Base-by-base conservation (phyloP, 2,888 invertebrate species). In the Helobdella robusta region DNA sequence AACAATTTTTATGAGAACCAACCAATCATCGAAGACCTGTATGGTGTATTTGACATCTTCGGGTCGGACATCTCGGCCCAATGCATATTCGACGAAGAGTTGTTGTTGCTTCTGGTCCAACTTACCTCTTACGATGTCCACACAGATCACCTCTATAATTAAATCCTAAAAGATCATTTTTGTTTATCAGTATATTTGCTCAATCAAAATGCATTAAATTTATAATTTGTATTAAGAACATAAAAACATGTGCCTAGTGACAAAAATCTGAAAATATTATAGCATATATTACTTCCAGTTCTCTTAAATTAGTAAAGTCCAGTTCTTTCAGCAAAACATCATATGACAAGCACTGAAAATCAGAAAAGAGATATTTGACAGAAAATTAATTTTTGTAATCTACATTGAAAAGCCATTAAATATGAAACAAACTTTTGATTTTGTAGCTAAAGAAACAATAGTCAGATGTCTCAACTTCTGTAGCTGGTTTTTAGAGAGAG, bases 101-200 rank as follows among this genome's bases (percentile, higher is more conserved):
- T 89, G 87, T 72, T 89, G 89, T 79, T 92, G 91, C 76, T 91
- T 90, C 78, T 95, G 95, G 80, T 95, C 95, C 70, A 97, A 81
- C 81, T 94, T 95, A 1, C 94, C 95, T 72, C 90, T 90, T 73
- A 94, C 91, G 71, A 95, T 90, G 78, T 89, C 89, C 70, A 92
- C 90, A 83, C 95, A 95, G 75, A 95, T 90, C n/a, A 93, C 93
- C 83, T 95, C 95, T 74, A 97, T 95, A 68, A 95, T 94, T 64
- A 95, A 84, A 82, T 95, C 95, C 81, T 78, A 69, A 35, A n/a
- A 30, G 50, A 28, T 20, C 34, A 11, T 56, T 32, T 58, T 25
- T 25, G 56, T 63, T n/a, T 34, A 5, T 60, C 36, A 11, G 40
- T 36, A 5, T 23, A n/a, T n/a, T n/a, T n/a, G n/a, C n/a, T n/a